Conservation (phyloP, 2,888 invertebrate species). For the Drosophila borealis region DNA sequence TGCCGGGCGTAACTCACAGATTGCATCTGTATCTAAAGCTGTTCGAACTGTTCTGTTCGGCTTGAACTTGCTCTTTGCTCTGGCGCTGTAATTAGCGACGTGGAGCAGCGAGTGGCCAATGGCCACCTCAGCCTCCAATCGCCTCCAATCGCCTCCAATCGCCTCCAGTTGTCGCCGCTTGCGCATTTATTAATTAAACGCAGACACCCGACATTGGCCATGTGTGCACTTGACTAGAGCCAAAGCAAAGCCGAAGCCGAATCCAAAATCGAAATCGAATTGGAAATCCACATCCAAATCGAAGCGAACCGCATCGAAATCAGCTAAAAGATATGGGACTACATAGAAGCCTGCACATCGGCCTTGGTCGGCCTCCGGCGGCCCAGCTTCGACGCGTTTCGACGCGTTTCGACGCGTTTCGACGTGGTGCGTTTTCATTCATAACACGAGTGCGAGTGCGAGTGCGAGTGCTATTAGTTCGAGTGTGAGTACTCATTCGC, state of each 20-base stretch:
- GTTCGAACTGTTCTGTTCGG: constrained; percentile 14
- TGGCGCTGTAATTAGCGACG: constrained; percentile 62
- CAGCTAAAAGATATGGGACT: constrained; percentile 49
- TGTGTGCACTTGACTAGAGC: constrained; percentile 45
- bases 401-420: constrained; percentile 11
- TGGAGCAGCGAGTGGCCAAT: constrained; percentile 40
- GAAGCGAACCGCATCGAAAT: constrained; percentile 36
- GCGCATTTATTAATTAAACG: constrained; percentile 72
- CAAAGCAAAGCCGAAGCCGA: constrained; percentile 5
- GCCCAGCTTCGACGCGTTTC: constrained; percentile 19
- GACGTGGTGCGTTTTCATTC: constrained; percentile 61
- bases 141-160: constrained; percentile 10
- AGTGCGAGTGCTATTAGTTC: constrained; percentile 9
- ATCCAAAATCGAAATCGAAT: constrained; percentile 33
- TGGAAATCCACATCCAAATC: constrained; percentile 46
- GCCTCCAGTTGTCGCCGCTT: constrained; percentile 35
- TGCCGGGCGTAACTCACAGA: constrained; percentile 35
- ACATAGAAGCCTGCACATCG: constrained; percentile 73
- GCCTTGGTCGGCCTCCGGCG: constrained; percentile 45
- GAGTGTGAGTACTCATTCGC: constrained; percentile 22
- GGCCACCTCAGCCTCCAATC: constrained; percentile 1
- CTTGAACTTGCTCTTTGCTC: constrained; percentile 40
- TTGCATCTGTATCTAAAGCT: constrained; percentile 21
- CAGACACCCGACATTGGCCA: constrained; percentile 66
- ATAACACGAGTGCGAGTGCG: constrained; percentile 45